These are phyloP conservation scores for Ochotona curzoniae DNA, from an alignment of 2,113 vertebrate species.

Conservation along the genomic window DNA sequence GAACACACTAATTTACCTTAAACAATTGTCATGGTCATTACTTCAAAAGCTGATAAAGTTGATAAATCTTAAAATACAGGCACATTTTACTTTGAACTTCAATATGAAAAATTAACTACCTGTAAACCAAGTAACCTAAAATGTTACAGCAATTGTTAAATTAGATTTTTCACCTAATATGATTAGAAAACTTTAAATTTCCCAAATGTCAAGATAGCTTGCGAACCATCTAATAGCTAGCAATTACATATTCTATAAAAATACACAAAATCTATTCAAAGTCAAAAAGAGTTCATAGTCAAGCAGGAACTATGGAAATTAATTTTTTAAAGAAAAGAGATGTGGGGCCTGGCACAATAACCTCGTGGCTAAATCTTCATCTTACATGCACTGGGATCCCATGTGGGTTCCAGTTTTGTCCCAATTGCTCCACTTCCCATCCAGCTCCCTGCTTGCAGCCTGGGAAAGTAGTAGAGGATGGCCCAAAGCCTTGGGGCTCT, in stretches of 20 bases:
- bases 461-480: too few relatives aligned
- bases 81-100: background rate
- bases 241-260: background rate
- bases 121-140: conserved; percentile 8
- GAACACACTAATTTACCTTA: background rate
- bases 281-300: background rate
- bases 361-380: too few relatives aligned
- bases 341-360: too few relatives aligned
- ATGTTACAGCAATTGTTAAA: background rate
- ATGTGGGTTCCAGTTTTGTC: too few relatives aligned
- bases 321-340: conserved; percentile 1
- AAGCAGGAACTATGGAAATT: background rate
- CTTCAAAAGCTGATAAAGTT: background rate
- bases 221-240: background rate
- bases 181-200: background rate
- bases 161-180: background rate
- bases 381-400: too few relatives aligned
- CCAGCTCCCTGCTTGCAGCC: too few relatives aligned
- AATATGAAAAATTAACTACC: conserved; percentile 10
- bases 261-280: background rate
- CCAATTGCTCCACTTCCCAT: too few relatives aligned
- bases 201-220: background rate
- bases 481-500: too few relatives aligned
- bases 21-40: background rate
- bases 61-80: background rate